These are phyloP conservation scores for Chloroclysta siterata DNA, from an alignment of 2,888 invertebrate genomes.

Conservation along the genomic window DNA sequence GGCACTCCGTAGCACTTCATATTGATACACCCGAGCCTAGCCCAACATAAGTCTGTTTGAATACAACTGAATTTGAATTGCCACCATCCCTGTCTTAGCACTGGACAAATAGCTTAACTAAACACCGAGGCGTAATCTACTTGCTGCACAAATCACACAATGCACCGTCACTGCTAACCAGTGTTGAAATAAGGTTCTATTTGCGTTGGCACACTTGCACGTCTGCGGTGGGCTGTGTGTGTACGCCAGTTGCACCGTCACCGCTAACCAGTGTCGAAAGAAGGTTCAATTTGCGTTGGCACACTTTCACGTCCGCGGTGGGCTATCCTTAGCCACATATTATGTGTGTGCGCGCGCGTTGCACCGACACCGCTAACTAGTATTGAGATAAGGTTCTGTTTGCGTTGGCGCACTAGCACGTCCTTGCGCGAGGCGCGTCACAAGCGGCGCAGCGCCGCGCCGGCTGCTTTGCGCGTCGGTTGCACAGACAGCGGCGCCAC, in stretches of 20 bases:
- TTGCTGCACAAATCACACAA: slow-evolving; percentile 16
- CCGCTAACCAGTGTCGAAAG: background rate
- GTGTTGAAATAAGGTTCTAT: background rate
- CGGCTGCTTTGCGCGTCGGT: slow-evolving; percentile 91
- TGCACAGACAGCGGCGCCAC: slow-evolving; percentile 93
- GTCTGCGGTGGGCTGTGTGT: background rate
- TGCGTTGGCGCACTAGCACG: slow-evolving; percentile 2
- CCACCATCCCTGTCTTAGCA: slow-evolving; percentile 50
- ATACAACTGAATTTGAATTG: slow-evolving; percentile 51
- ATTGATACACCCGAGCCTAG: slow-evolving; percentile 44
- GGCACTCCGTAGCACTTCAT: slow-evolving; percentile 65
- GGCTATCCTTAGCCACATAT: background rate
- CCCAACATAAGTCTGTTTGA: slow-evolving; percentile 39
- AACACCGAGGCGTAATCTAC: slow-evolving; percentile 17
- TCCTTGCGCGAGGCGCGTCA: slow-evolving; percentile 65
- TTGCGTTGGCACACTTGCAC: slow-evolving; percentile 1
- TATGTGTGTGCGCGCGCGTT: background rate
- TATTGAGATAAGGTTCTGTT: background rate
- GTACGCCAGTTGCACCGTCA: background rate
- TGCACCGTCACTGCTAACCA: slow-evolving; percentile 14
- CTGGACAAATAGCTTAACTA: slow-evolving; percentile 32
- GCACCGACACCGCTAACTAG: background rate
- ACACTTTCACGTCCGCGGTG: background rate
- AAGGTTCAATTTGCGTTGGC: slow-evolving; percentile 11
- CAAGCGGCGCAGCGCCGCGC: slow-evolving; percentile 89